Base-by-base conservation (phyloP, 1,140 invertebrate species). In the Nixonia krombeini region DNA sequence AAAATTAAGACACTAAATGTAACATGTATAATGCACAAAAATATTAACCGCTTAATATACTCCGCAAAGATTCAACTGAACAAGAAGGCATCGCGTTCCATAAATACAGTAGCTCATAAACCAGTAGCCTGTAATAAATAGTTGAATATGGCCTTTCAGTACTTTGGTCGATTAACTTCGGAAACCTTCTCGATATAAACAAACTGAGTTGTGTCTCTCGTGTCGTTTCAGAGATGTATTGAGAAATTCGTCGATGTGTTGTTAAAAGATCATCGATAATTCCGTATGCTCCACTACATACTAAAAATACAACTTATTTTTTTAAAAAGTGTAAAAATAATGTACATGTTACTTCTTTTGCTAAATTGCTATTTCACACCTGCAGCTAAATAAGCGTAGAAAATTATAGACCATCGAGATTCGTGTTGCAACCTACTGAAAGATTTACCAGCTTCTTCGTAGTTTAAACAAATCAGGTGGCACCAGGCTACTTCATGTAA, bases 401-500 rank as follows among this genome's bases (percentile, higher is more conserved):
- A 92, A 62, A 86, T 87, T 64, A 88, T 87, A 8, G 91, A 92
- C 91, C 91, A 93, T 56, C 86, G 77, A 5, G 90, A 91, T 35
- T 90, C 86, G 26, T 87, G 81, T 41, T 87, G 87, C 6, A 92
- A 80, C 71, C 86, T 86, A 2, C 81, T 73, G 59, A 93, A 91
- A 12, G 86, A 87, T 38, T 75, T 72, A 62, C 88, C 82, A 1
- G 89, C 88, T 53, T 88, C 80, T 18, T 82, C 77, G 81, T 88
- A 92, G 64, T 89, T 86, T 23, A 93, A 79, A 35, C 87, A 86
- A 63, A 92, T 89, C 13, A 92, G 73, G 68, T 90, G 86, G 72
- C 90, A 91, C 91, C 91, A 92, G 28, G 89, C 91, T 13, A 90
- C 88, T 80, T 93, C 91, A 77, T 92, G 91, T 4, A 91, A 75